A percentile compares a stretch with the other conserved stretches of the same genome.
Conservation (phyloP, 1,140 invertebrate species). For the Pararge aegeria region DNA sequence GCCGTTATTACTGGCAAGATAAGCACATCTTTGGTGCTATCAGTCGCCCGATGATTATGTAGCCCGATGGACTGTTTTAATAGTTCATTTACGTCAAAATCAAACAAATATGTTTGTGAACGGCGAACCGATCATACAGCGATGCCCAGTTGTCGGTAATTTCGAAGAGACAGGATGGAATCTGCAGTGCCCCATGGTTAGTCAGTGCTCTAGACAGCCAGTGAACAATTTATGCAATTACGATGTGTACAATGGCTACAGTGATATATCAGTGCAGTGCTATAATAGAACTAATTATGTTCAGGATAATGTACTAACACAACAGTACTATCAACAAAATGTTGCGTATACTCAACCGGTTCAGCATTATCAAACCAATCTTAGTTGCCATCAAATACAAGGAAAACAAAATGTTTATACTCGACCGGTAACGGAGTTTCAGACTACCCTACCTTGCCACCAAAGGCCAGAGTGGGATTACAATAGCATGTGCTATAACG, state of each 20-base stretch:
- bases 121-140: constrained; percentile 39
- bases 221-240: constrained; percentile 39
- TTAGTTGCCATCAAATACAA: constrained; percentile 78
- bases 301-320: constrained; percentile 29
- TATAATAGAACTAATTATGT: constrained; percentile 42
- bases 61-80: constrained; percentile 64
- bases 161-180: constrained; percentile 52
- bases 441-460: constrained; percentile 74
- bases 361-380: constrained; percentile 28
- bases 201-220: constrained; percentile 46
- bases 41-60: constrained; percentile 68
- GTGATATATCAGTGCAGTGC: constrained; percentile 49
- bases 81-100: constrained; percentile 34
- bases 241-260: constrained; percentile 41
- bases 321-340: constrained; percentile 39
- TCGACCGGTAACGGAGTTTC: constrained; percentile 20
- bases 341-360: constrained; percentile 37
- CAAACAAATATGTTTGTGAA: constrained; percentile 55
- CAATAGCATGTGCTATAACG: constrained; percentile 80
- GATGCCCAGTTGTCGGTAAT: constrained; percentile 43
- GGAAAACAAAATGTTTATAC: constrained; percentile 45
- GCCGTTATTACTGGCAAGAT: constrained; percentile 56
- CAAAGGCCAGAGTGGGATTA: constrained; percentile 81
- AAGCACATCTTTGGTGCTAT: constrained; percentile 68
- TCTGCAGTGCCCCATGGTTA: constrained; percentile 47